A percentile compares a stretch with the other conserved stretches of the same genome.
Conservation (phyloP, 2,888 invertebrate genomes). For the Hipparchia sbordonii region DNA sequence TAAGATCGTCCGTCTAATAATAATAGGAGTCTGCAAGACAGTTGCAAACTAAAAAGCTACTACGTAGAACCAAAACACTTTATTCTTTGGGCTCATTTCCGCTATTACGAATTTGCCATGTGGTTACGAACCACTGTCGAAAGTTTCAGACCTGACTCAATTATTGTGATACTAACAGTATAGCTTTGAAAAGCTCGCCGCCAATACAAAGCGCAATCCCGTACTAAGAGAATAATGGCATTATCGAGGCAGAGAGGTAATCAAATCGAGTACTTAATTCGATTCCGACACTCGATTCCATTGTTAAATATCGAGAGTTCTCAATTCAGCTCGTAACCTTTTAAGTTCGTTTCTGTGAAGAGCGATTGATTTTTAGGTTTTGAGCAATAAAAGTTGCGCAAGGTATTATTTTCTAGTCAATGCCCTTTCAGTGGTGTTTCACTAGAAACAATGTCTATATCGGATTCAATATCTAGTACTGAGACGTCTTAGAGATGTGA, state of each 20-base stretch:
- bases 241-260: constrained; percentile 45
- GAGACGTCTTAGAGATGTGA: too few species aligned
- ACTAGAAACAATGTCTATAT: neutral
- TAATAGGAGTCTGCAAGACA: neutral
- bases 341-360: constrained; percentile 21
- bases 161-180: neutral
- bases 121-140: neutral
- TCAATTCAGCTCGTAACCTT: constrained; percentile 35
- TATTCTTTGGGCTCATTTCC: neutral
- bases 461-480: neutral
- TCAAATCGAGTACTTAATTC: constrained; percentile 52
- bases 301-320: constrained; percentile 37
- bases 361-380: constrained; percentile 24
- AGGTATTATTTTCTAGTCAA: neutral
- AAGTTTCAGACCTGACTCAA: neutral
- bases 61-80: neutral
- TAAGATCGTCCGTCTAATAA: too few species aligned
- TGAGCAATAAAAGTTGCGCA: neutral
- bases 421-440: neutral
- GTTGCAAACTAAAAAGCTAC: neutral
- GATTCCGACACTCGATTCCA: constrained; percentile 45
- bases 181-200: constrained; percentile 6
- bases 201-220: constrained; percentile 13
- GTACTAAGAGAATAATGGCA: constrained; percentile 46
- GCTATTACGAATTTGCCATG: neutral